Conservation (phyloP, 2,888 invertebrate species). For the Xestia ashworthii region DNA sequence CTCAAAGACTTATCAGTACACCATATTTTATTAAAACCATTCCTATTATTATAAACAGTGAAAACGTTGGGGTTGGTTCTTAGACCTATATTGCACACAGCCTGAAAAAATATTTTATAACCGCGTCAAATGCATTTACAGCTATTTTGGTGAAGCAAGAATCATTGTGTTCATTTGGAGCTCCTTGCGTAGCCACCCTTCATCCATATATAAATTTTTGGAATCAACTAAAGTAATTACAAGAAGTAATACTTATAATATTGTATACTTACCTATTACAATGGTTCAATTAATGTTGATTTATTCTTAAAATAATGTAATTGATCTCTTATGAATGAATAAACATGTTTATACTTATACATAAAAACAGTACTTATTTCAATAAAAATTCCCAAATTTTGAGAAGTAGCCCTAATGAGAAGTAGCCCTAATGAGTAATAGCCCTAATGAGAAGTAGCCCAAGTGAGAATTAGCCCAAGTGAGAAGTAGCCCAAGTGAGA, state of each 20-base stretch:
- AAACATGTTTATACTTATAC: too few relatives aligned
- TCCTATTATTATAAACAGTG: not conserved
- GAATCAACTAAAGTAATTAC: not conserved
- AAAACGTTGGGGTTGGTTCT: not conserved
- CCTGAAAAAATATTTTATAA: not conserved
- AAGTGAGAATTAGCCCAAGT: too few relatives aligned
- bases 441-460: too few relatives aligned
- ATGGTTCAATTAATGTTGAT: slow-evolving; percentile 1
- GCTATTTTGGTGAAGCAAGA: not conserved
- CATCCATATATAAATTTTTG: too few relatives aligned
- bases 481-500: too few relatives aligned
- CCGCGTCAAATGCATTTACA: not conserved
- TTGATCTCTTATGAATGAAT: too few relatives aligned
- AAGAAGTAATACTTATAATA: slow-evolving; percentile 5
- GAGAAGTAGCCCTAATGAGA: too few relatives aligned
- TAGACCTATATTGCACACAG: not conserved
- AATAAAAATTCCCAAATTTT: too few relatives aligned
- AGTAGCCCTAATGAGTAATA: too few relatives aligned
- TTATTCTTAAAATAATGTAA: not conserved
- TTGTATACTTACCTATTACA: slow-evolving; percentile 5
- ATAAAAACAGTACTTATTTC: too few relatives aligned
- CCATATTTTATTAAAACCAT: too few relatives aligned
- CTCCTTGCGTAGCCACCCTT: not conserved
- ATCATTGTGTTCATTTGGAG: not conserved
- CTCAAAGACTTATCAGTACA: too few relatives aligned